These are phyloP conservation scores for Ageneiosus marmoratus DNA, from an alignment of 2,113 vertebrate species.

Conservation along the genomic window DNA sequence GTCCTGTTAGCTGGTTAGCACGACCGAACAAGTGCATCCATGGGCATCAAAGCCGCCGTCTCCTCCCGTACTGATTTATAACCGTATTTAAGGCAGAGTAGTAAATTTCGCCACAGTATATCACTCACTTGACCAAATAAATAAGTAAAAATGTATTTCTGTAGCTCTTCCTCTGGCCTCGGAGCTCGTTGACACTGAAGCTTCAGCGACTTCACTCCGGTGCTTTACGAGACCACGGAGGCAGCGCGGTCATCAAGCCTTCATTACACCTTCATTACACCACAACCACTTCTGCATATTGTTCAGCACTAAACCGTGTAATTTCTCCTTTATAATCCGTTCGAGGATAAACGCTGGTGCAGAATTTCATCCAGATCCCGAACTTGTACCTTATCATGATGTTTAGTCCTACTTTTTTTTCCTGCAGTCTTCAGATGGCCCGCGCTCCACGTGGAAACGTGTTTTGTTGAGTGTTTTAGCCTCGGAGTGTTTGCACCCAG, in stretches of 20 bases:
- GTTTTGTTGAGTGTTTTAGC: neutral
- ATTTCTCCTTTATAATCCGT: neutral
- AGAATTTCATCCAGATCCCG: neutral
- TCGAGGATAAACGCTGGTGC: accelerated
- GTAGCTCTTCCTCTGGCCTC: too few species aligned
- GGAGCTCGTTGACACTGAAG: too few species aligned
- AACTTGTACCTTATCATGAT: neutral
- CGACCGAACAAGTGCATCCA: conserved; percentile 46
- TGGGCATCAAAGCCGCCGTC: conserved; percentile 1
- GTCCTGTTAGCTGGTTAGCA: conserved; percentile 30
- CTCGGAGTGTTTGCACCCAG: neutral
- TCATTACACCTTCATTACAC: too few species aligned
- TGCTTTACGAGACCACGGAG: neutral
- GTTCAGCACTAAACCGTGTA: neutral
- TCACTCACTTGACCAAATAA: neutral
- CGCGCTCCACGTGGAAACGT: conserved; percentile 16
- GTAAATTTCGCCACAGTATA: neutral
- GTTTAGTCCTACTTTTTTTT: neutral
- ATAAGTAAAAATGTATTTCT: neutral
- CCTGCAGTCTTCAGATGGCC: neutral
- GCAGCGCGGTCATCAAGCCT: neutral
- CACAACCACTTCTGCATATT: neutral
- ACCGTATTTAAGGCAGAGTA: too few species aligned
- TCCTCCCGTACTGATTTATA: neutral
- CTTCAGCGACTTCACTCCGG: neutral